Base-by-base conservation (phyloP, 1,140 invertebrate genomes). In the Spodoptera frugiperda region DNA sequence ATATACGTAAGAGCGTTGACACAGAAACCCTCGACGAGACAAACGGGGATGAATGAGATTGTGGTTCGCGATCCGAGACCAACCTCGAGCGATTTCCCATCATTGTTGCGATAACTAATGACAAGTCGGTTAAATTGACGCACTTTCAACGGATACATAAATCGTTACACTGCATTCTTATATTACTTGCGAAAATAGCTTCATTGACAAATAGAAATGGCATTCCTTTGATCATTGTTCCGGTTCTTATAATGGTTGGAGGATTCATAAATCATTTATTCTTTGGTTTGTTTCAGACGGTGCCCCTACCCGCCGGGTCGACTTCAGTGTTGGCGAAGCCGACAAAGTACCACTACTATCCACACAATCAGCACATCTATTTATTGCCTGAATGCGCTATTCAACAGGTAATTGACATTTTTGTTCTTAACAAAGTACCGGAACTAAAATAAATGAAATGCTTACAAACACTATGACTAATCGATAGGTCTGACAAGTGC, bases 331-430 rank as follows among this genome's bases (percentile, higher is more conserved):
- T 96, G 30, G 95, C 96, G 25, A 98, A 98, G 89, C 97, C 97
- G 3, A 98, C 97, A 49, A 98, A 98, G 94, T 98, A 98, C 94
- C 97, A 98, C 89, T 98, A 98, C 94, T 98, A 98, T 92, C 97
- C 97, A n/a, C 98, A 98, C 94, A 98, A 98, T 94, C 97, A 98
- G 92, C 97, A 98, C 91, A 97, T 98, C 83, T 98, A 98, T 95
- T 94, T 98, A 82, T 95, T 98, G 72, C 98, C 98, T 70, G 98
- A 98, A 94, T 98, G 98, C 93, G 98, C 98, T 68, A 97, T 98
- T 82, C 98, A 99, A 95, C 97, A 98, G 95, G 97, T 97, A 94
- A 92, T 82, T 55, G 44, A 70, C 74, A 21, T 30, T 61, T 72
- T 63, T 76, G 25, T 53, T 73, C 30, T 75, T 54, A 61, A 33